phyloP scores from a whole-genome alignment of 2,113 vertebrate genomes.

The Crotalus horridus region DNA sequence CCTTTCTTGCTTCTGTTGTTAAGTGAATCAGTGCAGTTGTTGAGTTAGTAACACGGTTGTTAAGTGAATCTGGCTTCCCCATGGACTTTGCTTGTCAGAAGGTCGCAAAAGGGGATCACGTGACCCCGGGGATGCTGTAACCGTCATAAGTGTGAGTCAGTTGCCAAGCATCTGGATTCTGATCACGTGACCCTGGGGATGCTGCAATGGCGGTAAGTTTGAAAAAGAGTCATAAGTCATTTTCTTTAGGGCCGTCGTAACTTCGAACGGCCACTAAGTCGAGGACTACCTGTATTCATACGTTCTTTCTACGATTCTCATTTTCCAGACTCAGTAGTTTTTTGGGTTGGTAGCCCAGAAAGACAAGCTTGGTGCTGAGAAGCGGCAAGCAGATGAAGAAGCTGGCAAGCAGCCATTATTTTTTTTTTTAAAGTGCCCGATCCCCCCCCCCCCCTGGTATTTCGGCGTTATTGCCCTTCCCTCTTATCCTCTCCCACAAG shows the following conservation, averaged over 20 bases:
- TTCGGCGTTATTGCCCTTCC: neutral
- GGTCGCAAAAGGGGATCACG: neutral
- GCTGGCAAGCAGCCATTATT: neutral
- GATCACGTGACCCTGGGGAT: neutral
- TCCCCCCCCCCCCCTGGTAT: neutral
- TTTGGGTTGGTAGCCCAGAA: neutral
- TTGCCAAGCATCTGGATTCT: neutral
- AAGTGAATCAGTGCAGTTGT: neutral
- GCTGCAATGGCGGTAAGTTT: neutral
- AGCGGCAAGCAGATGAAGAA: constrained; percentile 21
- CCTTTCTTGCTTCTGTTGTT: neutral
- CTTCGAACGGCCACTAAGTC: neutral
- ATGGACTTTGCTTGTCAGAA: neutral
- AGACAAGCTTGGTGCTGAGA: neutral
- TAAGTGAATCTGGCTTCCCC: neutral
- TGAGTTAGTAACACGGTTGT: neutral
- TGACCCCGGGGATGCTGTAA: too few relatives aligned
- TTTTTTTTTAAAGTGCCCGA: neutral
- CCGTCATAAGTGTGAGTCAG: neutral
- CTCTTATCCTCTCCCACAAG: neutral
- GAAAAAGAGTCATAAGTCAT: neutral
- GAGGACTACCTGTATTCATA: neutral
- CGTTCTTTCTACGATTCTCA: neutral
- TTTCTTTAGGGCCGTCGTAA: neutral
- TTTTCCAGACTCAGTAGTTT: constrained; percentile 51